Evolutionary conservation across 2,888 invertebrate genomes (phyloP).

Genomic region (Hetaerina titia): DNA sequence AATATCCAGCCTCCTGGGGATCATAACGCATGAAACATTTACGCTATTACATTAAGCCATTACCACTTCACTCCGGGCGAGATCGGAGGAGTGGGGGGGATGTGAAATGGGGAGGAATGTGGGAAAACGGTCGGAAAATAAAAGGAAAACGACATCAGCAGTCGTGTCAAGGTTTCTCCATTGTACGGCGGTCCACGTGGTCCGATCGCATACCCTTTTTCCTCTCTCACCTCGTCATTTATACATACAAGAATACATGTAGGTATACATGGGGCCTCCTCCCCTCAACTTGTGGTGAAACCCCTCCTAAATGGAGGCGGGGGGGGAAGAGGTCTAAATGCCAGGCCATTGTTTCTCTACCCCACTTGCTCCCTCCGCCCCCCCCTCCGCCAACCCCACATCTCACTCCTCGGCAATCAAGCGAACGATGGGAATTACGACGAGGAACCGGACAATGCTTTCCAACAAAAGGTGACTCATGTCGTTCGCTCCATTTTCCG

Average conservation of each 20-base stretch:
- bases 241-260: background rate
- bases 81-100: background rate
- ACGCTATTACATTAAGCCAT: background rate
- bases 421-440: background rate
- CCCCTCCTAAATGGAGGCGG: background rate
- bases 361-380: background rate
- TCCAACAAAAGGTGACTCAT: conserved; percentile 1
- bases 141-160: background rate
- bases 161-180: background rate
- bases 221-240: background rate
- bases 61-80: background rate
- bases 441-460: background rate
- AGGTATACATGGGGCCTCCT: background rate
- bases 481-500: conserved; percentile 1
- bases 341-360: background rate
- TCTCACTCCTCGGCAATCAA: background rate
- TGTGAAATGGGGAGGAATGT: background rate
- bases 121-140: background rate
- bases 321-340: background rate
- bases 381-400: background rate
- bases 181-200: background rate
- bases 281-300: background rate
- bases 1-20: background rate
- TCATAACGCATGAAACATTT: background rate
- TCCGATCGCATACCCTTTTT: background rate